A percentile compares a stretch with the other conserved stretches of the same genome.
Evolutionary conservation across 2,888 invertebrate species (phyloP).

Genomic region (Schrankia costaestrigalis): DNA sequence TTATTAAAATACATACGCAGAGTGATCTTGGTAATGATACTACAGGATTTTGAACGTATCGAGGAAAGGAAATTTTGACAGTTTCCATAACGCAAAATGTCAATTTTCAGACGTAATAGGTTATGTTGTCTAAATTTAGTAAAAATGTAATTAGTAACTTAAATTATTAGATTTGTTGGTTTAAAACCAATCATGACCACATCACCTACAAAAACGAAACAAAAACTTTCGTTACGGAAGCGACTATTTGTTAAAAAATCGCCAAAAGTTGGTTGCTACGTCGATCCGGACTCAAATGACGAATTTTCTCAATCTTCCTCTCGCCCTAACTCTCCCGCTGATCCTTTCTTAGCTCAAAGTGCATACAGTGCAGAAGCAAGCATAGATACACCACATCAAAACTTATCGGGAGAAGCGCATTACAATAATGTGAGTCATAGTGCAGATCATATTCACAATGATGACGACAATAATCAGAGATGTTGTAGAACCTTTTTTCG

Average conservation of each 20-base stretch:
- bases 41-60: slow-evolving; percentile 26
- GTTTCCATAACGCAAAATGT: slow-evolving; percentile 44
- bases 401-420: slow-evolving; percentile 43
- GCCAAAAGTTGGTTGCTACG: slow-evolving; percentile 76
- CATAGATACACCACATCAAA: slow-evolving; percentile 45
- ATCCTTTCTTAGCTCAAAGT: slow-evolving; percentile 72
- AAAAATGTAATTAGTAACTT: slow-evolving; percentile 76
- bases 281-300: slow-evolving; percentile 73
- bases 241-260: slow-evolving; percentile 76
- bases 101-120: slow-evolving; percentile 53
- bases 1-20: too few relatives aligned
- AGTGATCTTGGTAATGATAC: too few relatives aligned
- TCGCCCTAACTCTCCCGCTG: slow-evolving; percentile 72
- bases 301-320: slow-evolving; percentile 66
- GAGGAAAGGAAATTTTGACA: slow-evolving; percentile 41
- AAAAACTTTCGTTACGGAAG: slow-evolving; percentile 74
- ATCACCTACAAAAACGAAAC: slow-evolving; percentile 72
- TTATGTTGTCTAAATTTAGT: slow-evolving; percentile 69
- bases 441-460: slow-evolving; percentile 43
- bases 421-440: slow-evolving; percentile 44
- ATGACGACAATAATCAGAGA: slow-evolving; percentile 62
- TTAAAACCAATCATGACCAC: slow-evolving; percentile 71
- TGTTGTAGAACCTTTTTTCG: slow-evolving; percentile 72
- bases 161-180: slow-evolving; percentile 61
- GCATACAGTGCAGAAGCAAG: slow-evolving; percentile 52